Conservation (phyloP, 1,140 invertebrate species). For the Drosophila lini region DNA sequence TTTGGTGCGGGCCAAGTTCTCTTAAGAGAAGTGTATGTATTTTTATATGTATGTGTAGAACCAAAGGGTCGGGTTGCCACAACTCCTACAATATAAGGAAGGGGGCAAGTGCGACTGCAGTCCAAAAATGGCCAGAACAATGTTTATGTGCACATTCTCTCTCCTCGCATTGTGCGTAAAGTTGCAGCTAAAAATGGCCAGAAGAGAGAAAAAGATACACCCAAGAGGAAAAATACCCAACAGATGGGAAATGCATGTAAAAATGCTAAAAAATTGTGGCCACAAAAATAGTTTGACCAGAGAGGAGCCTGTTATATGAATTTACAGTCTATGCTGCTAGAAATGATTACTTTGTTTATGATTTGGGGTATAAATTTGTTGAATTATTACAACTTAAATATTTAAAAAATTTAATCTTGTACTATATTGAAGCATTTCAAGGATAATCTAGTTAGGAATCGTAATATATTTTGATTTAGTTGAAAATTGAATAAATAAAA, state of each 20-base stretch:
- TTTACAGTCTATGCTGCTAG: not conserved
- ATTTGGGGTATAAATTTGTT: not conserved
- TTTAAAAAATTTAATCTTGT: too few species aligned
- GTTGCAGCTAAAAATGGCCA: constrained; percentile 37
- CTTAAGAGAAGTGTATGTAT: not conserved
- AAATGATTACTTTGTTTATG: not conserved
- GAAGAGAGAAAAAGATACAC: constrained; percentile 11
- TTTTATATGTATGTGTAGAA: not conserved
- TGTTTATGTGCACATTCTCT: constrained; percentile 53
- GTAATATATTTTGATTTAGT: too few species aligned
- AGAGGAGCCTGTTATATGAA: not conserved
- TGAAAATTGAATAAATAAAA: not conserved
- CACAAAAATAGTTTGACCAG: constrained; percentile 1
- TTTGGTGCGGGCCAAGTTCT: constrained; percentile 38
- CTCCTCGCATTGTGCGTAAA: constrained; percentile 60
- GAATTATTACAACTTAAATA: not conserved
- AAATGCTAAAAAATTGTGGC: not conserved
- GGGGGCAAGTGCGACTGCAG: constrained; percentile 12
- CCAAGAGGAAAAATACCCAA: not conserved
- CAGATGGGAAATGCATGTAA: not conserved
- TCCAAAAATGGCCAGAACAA: constrained; percentile 71
- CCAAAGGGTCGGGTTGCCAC: constrained; percentile 4
- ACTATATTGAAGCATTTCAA: too few species aligned
- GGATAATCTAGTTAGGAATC: not conserved
- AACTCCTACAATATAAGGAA: constrained; percentile 16